A percentile compares a stretch with the other conserved stretches of the same genome.
Evolutionary conservation across 2,888 invertebrate genomes (phyloP).

Genomic region (Cantharis flavilabris): DNA sequence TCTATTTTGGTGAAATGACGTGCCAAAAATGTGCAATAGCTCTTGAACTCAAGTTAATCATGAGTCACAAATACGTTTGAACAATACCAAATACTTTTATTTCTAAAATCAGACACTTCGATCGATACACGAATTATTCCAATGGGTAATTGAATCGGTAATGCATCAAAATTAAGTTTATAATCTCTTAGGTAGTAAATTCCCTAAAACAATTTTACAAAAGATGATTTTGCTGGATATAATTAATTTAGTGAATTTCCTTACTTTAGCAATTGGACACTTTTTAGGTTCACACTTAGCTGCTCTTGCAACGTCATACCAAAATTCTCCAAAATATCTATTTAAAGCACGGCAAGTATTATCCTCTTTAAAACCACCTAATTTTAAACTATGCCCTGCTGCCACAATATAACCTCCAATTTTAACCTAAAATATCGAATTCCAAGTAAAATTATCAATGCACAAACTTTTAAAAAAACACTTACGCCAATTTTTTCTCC

Average conservation of each 20-base stretch:
- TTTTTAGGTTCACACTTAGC: conserved; percentile 6
- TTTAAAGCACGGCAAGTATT: neutral
- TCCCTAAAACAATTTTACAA: conserved; percentile 15
- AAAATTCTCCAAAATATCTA: conserved; percentile 9
- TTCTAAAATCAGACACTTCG: neutral
- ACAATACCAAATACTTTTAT: neutral
- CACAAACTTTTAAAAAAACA: neutral
- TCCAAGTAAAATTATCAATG: neutral
- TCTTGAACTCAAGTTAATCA: neutral
- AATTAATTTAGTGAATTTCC: neutral
- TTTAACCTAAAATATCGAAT: neutral
- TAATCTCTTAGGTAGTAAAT: conserved; percentile 21
- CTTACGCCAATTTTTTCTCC: neutral
- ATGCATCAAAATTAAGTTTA: conserved; percentile 10
- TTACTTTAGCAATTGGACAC: conserved; percentile 14
- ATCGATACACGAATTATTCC: neutral
- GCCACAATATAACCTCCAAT: neutral
- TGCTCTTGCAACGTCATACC: conserved; percentile 7
- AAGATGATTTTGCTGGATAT: neutral
- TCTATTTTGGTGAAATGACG: too few species aligned
- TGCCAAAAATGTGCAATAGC: neutral
- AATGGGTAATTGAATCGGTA: neutral
- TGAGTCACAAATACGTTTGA: neutral
- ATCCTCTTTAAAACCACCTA: neutral
- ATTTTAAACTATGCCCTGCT: neutral